Evolutionary conservation across 2,888 invertebrate genomes (phyloP), one percentile per base, ranked within the genome.

Genomic region (Himalopsyche tibetana): DNA sequence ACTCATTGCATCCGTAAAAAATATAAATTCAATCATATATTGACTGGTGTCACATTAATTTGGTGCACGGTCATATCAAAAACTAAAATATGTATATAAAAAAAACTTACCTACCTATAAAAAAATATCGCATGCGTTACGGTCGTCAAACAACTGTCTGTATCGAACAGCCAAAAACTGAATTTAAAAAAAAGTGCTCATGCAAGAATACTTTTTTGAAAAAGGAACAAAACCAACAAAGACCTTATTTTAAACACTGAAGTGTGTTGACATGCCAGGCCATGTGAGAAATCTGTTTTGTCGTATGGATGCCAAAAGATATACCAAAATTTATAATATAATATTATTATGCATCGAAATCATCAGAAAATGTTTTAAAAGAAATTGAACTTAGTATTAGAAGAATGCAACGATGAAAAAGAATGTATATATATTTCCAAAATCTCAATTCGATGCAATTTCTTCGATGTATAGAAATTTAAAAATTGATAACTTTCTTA

Each of bases 241-340:
- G 74, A 36, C 36, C 36, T 74, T 74, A 74, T 38, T 74, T 74
- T 36, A 36, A 36, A 83, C 83, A 56, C 82, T 83, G 85, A 85
- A 83, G 80, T 83, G 85, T 85, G 82, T 85, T 85, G 85, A 85
- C 85, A 79, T 56, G 85, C 42, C 55, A 82, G 82, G 51, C 85
- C 85, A 83, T 56, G 55, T 85, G 83, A 83, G 38, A 85, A 85
- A 85, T 85, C 83, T 83, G 85, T 85, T 85, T 85, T 85, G 85
- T 85, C 85, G 85, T 85, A 74, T 74, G 74, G 74, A 36, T 74
- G 74, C 74, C 74, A 74, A 74, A 15, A 5, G 36, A 74, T 74
- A 74, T 74, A 63, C n/a, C 19, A 2, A 19, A 12, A 42, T 5
- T 5, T 42, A 42, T 63, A 63, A 19, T 55, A 55, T 55, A 55